A percentile compares a stretch with the other conserved stretches of the same genome.
Conservation (phyloP, 2,113 vertebrate species). For the Austrofundulus limnaeus region DNA sequence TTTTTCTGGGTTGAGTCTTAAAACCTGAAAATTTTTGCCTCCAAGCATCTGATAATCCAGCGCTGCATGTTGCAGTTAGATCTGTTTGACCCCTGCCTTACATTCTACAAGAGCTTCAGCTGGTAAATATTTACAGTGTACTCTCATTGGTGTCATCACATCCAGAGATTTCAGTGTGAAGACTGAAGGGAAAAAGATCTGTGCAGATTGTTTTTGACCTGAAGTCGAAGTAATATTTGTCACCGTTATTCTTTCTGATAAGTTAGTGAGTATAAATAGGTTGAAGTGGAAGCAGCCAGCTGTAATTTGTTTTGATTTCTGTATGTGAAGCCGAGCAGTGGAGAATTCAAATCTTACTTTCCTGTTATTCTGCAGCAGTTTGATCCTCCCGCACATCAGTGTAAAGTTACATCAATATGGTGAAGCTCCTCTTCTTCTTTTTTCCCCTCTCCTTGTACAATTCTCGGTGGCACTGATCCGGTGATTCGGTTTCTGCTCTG, state of each 20-base stretch:
- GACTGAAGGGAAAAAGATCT: neutral
- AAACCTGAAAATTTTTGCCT: neutral
- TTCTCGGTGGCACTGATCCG: slow-evolving; percentile 31
- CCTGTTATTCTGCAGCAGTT: slow-evolving; percentile 51
- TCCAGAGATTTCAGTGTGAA: slow-evolving; percentile 7
- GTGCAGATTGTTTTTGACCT: neutral
- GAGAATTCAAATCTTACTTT: slow-evolving; percentile 14
- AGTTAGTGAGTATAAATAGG: neutral
- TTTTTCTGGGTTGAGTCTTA: too few relatives aligned
- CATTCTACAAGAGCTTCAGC: slow-evolving; percentile 18
- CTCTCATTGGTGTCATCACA: neutral
- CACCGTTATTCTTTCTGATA: neutral
- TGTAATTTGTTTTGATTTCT: neutral
- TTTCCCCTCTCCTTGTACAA: slow-evolving; percentile 5
- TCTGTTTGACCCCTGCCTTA: slow-evolving; percentile 22
- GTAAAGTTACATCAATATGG: slow-evolving; percentile 58
- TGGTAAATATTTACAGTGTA: slow-evolving; percentile 44
- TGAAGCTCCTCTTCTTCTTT: slow-evolving; percentile 28
- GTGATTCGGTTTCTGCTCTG: slow-evolving; percentile 44
- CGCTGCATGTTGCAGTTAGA: neutral
- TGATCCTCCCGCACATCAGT: slow-evolving; percentile 49
- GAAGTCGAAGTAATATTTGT: too few relatives aligned
- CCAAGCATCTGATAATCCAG: slow-evolving; percentile 1
- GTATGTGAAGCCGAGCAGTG: neutral
- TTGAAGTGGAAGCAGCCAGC: neutral